Percentiles rank a stretch among this genome's conserved stretches.
phyloP scores from a whole-genome alignment of 2,113 vertebrate species.

The Pseudonaja textilis region DNA sequence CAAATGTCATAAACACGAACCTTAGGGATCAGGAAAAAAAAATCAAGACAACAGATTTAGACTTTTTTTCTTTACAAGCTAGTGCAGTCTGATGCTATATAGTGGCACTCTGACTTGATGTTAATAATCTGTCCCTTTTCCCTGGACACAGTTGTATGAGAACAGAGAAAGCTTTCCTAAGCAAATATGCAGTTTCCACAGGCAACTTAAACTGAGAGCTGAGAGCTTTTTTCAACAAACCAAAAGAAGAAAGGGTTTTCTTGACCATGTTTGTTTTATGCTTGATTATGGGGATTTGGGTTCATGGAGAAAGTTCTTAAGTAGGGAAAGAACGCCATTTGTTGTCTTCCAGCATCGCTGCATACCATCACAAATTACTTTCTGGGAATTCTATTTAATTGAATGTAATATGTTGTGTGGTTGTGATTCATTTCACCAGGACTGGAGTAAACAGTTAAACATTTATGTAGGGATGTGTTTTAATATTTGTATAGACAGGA shows the following conservation, averaged over 20 bases:
- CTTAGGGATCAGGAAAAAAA: constrained; percentile 62
- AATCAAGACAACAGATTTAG: constrained; percentile 65
- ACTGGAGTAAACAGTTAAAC: not conserved
- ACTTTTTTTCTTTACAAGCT: constrained; percentile 59
- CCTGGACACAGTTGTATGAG: constrained; percentile 22
- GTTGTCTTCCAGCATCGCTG: not conserved
- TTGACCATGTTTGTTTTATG: constrained; percentile 9
- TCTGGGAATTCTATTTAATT: not conserved
- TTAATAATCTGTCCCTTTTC: constrained; percentile 49
- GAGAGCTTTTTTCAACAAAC: not conserved
- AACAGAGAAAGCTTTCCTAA: not conserved
- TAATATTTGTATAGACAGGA: not conserved
- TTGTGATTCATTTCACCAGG: not conserved
- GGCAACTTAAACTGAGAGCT: not conserved
- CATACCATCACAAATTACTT: not conserved
- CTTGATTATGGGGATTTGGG: not conserved
- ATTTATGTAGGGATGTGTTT: not conserved
- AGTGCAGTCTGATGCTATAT: constrained; percentile 58
- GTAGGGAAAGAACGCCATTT: not conserved
- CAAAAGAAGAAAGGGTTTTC: constrained; percentile 19
- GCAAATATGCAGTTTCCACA: constrained; percentile 18
- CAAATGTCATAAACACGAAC: constrained; percentile 70
- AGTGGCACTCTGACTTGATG: constrained; percentile 53
- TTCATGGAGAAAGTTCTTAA: constrained; percentile 13
- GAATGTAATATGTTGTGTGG: not conserved